A percentile compares a stretch with the other conserved stretches of the same genome.
Evolutionary conservation across 2,888 invertebrate genomes (phyloP).

Genomic region (Netelia fuscicornis): DNA sequence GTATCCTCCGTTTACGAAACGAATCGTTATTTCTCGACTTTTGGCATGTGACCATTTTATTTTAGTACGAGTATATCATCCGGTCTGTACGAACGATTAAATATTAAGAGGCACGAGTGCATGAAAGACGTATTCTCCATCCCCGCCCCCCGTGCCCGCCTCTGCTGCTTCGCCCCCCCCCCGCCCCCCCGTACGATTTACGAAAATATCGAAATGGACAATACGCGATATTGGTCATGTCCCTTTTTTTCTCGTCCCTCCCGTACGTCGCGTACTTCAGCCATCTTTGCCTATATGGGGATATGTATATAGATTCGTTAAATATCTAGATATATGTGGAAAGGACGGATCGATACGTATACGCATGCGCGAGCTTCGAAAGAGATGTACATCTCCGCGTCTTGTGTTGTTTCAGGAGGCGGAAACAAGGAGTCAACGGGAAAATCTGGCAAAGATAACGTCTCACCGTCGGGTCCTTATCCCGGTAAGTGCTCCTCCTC

Average conservation of each 20-base stretch:
- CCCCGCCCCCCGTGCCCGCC: too few relatives aligned
- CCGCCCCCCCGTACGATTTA: too few relatives aligned
- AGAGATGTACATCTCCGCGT: conserved; percentile 61
- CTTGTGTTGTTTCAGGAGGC: conserved; percentile 88
- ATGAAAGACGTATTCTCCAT: conserved; percentile 25
- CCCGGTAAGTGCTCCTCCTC: conserved; percentile 79
- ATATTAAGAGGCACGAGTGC: conserved; percentile 57
- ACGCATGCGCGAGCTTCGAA: conserved; percentile 36
- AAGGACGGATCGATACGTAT: not conserved
- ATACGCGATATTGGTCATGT: conserved; percentile 8
- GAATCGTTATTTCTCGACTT: too few relatives aligned
- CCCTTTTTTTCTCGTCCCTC: conserved; percentile 29
- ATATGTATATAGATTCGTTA: conserved; percentile 1
- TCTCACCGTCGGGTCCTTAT: conserved; percentile 89
- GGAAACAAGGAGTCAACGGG: conserved; percentile 88
- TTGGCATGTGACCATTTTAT: conserved; percentile 17
- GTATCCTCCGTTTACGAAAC: too few relatives aligned
- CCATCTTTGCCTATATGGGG: conserved; percentile 25
- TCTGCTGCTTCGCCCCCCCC: too few relatives aligned
- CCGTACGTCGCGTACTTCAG: conserved; percentile 37
- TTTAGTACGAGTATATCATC: conserved; percentile 39
- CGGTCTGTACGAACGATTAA: conserved; percentile 4
- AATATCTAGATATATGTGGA: conserved; percentile 21
- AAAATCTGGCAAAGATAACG: conserved; percentile 89
- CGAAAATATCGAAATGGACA: conserved; percentile 7